Conservation (phyloP, 2,888 invertebrate genomes). For the Zaprionus lineosus region DNA sequence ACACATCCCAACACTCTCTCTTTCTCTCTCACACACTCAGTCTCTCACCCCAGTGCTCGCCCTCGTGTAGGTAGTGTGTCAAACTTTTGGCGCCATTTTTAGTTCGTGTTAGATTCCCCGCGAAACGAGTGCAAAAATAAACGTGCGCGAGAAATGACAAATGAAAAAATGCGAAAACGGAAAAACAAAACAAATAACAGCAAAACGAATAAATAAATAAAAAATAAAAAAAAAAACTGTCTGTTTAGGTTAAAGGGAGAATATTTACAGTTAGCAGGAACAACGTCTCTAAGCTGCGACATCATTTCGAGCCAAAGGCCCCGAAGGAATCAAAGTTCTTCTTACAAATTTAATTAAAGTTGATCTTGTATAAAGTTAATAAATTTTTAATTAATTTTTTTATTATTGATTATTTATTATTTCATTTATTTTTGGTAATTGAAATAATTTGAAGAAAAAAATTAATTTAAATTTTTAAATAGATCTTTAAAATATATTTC, state of each 20-base stretch:
- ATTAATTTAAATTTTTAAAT: neutral
- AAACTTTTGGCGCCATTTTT: slow-evolving; percentile 79
- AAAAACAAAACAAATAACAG: slow-evolving; percentile 4
- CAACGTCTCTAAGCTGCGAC: no score
- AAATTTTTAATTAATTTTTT: no score
- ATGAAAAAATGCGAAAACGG: slow-evolving; percentile 2
- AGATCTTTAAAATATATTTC: neutral
- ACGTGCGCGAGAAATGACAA: slow-evolving; percentile 63
- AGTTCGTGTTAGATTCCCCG: slow-evolving; percentile 67
- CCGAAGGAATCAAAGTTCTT: no score
- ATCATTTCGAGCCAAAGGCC: no score
- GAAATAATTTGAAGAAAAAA: no score
- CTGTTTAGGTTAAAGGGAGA: no score
- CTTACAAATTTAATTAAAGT: no score
- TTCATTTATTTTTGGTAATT: no score
- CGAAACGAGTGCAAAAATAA: slow-evolving; percentile 63
- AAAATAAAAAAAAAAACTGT: neutral
- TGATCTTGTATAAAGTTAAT: no score
- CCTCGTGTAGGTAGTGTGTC: slow-evolving; percentile 36
- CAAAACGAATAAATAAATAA: slow-evolving; percentile 12
- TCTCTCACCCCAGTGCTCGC: slow-evolving; percentile 2
- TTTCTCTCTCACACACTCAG: slow-evolving; percentile 11
- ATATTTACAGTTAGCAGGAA: no score
- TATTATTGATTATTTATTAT: no score
- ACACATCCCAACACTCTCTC: no score